Evolutionary conservation across 2,113 vertebrate genomes (phyloP).

Genomic region (Romanogobio albipinnatus): DNA sequence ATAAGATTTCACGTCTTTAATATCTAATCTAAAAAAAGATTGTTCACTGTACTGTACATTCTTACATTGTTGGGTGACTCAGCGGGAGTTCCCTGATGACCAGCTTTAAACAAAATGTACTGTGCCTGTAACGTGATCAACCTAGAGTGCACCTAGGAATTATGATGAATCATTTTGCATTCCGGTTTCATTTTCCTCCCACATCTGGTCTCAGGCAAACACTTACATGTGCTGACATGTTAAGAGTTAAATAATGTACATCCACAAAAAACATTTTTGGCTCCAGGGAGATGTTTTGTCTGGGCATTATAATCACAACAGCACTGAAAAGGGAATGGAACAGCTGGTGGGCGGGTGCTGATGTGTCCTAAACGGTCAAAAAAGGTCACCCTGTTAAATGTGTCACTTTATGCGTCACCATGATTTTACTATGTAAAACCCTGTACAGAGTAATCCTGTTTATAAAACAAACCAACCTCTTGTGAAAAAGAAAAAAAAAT

Average conservation of each 20-base stretch:
- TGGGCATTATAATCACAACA: background rate
- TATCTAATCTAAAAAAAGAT: background rate
- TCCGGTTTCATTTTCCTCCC: background rate
- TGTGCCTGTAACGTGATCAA: background rate
- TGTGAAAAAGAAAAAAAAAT: background rate
- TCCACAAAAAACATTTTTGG: background rate
- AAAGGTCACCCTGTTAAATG: background rate
- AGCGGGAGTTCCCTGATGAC: conserved; percentile 7
- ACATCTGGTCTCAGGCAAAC: background rate
- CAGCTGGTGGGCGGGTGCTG: background rate
- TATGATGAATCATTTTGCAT: background rate
- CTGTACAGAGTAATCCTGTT: background rate
- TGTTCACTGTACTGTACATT: background rate
- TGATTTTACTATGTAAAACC: background rate
- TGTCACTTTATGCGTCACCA: background rate
- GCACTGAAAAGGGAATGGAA: background rate
- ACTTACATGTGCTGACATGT: background rate
- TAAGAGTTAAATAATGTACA: background rate
- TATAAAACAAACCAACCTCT: background rate
- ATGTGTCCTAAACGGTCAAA: background rate
- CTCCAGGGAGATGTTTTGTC: background rate
- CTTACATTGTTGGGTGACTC: background rate
- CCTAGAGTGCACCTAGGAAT: background rate
- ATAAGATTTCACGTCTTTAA: background rate
- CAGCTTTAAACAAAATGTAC: background rate